Evolutionary conservation across 35 echinoderm and acorn worm species (phyloP).

Genomic region (Lytechinus pictus): DNA sequence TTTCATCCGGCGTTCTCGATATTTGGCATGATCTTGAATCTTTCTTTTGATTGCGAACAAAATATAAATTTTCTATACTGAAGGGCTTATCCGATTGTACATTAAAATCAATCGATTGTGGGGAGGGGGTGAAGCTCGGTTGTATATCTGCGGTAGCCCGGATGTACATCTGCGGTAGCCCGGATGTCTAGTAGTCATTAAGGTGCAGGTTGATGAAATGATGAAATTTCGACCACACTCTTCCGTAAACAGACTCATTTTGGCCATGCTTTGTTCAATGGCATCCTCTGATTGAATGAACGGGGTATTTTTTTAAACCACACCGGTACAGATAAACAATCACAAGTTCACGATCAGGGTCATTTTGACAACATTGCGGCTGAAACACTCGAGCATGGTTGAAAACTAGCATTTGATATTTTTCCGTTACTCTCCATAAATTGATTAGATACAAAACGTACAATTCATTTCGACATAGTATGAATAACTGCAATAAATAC

Average conservation of each 20-base stretch:
- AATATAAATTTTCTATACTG: no score
- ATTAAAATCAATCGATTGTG: no score
- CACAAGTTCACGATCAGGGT: background rate
- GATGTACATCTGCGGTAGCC: background rate
- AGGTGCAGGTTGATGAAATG: background rate
- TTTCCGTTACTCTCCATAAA: no score
- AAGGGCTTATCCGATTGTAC: no score
- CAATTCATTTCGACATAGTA: no score
- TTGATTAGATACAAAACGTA: no score
- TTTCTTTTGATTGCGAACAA: no score
- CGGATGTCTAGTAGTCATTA: background rate
- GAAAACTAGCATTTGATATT: no score
- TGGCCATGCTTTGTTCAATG: background rate
- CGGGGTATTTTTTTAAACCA: background rate
- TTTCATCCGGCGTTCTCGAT: no score
- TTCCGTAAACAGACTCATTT: slow-evolving; percentile 3
- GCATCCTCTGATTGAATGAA: background rate
- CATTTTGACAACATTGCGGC: background rate
- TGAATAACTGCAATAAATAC: no score
- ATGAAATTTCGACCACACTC: background rate
- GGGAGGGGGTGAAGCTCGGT: no score
- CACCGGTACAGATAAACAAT: background rate
- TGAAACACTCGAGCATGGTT: background rate
- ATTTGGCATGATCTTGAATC: no score
- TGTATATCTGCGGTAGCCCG: background rate